Base-by-base conservation (phyloP, 2,113 vertebrate species). In the Labrus mixtus region DNA sequence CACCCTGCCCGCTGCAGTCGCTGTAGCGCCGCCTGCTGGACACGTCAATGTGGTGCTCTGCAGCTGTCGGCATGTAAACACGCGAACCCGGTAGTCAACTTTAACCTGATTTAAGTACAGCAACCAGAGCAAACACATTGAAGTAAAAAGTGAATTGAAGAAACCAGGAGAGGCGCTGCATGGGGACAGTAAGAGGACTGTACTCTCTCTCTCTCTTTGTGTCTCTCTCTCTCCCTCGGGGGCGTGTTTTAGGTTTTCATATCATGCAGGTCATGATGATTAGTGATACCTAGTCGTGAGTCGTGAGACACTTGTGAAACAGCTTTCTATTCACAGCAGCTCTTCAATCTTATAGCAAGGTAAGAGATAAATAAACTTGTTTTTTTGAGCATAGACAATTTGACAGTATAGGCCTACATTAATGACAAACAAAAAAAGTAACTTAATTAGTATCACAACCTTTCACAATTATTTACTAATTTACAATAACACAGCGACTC, bases 311-410 rank as follows among this genome's bases (percentile, higher is more conserved):
- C 55, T 69, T 8, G 5, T 66, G 46, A 37, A 25, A 63, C 69
- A 75, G 16, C 73, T 68, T 20, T 3, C 58, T 6, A 3, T 22
- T 43, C 76, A 77, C 78, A 75, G n/a, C 84, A 83, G 76, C 82
- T 6, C 45, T 60, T 73, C 68, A 36, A 37, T 73, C 53, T 63
- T 67, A 12, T 1, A 7, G 1, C 11, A 81, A 85, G 88, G 90
- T 91, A 81, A 91, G 86, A 33, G 0, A 25, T 22, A 15, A 50
- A 10, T 20, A 29, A 45, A 23, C 0, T 20, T 17, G 8, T 11
- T 11, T 2, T 2, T 22, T 61, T 68, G 19, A 46, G 2, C 3
- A 1, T 12, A 1, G 0, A 33, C 0, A 39, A 3, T 17, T 6
- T 16, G 3, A 13, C 2, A 2, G 36, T 22, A 5, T 41, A 41